Percentiles rank a stretch among this genome's conserved stretches.
These are phyloP conservation scores for Sebastolobus altivelis DNA, from an alignment of 2,797 vertebrate genomes.

Conservation along the genomic window DNA sequence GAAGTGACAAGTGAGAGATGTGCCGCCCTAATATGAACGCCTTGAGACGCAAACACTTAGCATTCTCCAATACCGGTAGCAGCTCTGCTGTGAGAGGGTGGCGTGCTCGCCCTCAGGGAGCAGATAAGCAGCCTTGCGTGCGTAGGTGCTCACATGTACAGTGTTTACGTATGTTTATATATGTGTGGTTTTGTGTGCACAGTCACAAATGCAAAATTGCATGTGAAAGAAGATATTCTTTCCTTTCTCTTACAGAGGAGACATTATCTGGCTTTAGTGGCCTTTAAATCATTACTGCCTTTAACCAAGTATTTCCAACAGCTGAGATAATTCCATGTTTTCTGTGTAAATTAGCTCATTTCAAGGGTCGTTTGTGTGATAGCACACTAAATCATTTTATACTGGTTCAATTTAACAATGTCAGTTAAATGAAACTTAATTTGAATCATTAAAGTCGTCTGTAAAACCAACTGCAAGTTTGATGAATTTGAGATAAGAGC, in stretches of 20 bases:
- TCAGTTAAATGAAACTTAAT: neutral
- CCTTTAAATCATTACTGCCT: neutral
- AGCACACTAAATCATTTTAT: neutral
- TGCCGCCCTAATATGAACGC: conserved; percentile 66
- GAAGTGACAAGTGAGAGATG: conserved; percentile 81
- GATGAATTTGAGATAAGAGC: neutral
- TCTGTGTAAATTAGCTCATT: conserved; percentile 15
- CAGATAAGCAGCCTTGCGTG: conserved; percentile 34
- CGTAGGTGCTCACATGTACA: conserved; percentile 10
- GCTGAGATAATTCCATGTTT: conserved; percentile 2
- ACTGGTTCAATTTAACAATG: neutral
- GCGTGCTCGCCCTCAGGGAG: conserved; percentile 37
- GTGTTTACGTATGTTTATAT: conserved; percentile 2
- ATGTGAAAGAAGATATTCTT: conserved; percentile 1
- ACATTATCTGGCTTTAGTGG: neutral
- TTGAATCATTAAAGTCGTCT: neutral
- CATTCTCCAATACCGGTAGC: conserved; percentile 67
- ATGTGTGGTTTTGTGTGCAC: neutral
- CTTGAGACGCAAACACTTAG: conserved; percentile 71
- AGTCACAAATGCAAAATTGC: neutral
- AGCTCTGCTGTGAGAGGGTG: conserved; percentile 28
- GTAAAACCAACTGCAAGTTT: neutral
- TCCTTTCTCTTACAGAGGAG: neutral
- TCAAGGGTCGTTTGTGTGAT: neutral
- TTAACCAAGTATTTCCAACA: conserved; percentile 18